A percentile compares a stretch with the other conserved stretches of the same genome.
These are phyloP conservation scores for Parus major DNA, from an alignment of 2,113 vertebrate genomes.

Conservation along the genomic window DNA sequence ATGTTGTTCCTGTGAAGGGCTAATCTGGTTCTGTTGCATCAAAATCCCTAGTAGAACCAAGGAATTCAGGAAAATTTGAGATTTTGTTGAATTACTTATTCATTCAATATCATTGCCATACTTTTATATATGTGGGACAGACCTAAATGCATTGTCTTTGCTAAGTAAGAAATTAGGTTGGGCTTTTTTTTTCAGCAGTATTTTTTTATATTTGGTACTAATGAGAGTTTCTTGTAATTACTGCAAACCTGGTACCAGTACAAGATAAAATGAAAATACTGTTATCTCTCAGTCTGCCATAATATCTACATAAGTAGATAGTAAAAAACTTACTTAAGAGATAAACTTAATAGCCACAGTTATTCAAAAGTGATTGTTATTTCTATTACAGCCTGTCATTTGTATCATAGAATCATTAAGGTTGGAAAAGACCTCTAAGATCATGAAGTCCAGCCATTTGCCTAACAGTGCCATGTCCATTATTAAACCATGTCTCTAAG, in stretches of 20 bases:
- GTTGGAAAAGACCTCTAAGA: not conserved
- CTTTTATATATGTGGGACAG: not conserved
- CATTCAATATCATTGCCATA: not conserved
- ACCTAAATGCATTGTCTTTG: not conserved
- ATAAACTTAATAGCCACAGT: not conserved
- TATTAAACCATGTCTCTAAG: not conserved
- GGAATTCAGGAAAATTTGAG: not conserved
- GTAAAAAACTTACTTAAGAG: not conserved
- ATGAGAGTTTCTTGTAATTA: not conserved
- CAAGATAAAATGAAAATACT: not conserved
- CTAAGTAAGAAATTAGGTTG: not conserved
- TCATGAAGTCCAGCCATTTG: not conserved
- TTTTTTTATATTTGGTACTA: not conserved
- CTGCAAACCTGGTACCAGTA: not conserved
- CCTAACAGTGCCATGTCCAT: not conserved
- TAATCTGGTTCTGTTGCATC: not conserved
- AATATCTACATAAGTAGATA: not conserved
- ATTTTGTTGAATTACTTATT: not conserved
- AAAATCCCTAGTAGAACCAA: not conserved
- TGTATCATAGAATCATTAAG: not conserved
- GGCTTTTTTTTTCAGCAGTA: accelerated
- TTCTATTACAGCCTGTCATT: not conserved
- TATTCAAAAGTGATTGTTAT: not conserved
- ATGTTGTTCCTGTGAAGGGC: not conserved
- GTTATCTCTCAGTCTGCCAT: not conserved